Percentiles rank a stretch among this genome's conserved stretches.
Conservation (phyloP, 2,888 invertebrate species). For the Dryomyza anilis region DNA sequence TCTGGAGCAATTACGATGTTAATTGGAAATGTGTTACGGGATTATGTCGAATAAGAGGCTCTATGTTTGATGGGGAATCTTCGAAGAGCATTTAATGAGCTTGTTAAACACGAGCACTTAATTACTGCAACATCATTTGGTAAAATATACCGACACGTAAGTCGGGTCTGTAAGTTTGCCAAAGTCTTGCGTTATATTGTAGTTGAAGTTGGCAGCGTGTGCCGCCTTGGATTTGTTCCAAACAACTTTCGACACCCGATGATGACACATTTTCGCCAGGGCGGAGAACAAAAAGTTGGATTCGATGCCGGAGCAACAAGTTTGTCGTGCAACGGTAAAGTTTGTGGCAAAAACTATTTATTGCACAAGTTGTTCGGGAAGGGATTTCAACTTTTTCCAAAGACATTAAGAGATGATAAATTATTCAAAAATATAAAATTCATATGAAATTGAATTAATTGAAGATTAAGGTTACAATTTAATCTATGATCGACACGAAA, state of each 20-base stretch:
- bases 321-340: neutral
- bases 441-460: too few relatives aligned
- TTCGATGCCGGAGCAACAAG: neutral
- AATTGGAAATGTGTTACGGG: constrained; percentile 37
- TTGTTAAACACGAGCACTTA: constrained; percentile 34
- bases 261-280: neutral
- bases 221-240: constrained; percentile 16
- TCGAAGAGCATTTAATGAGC: constrained; percentile 29
- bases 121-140: constrained; percentile 23
- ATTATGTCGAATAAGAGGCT: constrained; percentile 36
- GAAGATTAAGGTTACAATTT: too few relatives aligned
- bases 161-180: neutral
- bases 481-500: too few relatives aligned
- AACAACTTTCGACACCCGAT: constrained; percentile 7
- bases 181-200: too few relatives aligned
- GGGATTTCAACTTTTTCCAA: neutral
- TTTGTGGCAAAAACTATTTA: neutral
- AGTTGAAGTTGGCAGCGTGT: constrained; percentile 10
- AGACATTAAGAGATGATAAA: too few relatives aligned
- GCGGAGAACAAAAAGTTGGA: constrained; percentile 17
- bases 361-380: neutral
- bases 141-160: neutral
- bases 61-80: constrained; percentile 26
- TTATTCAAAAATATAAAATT: too few relatives aligned
- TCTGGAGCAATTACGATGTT: constrained; percentile 36